Percentiles rank a stretch among this genome's conserved stretches.
Conservation (phyloP, 2,888 invertebrate genomes). For the Drosophila siamana region DNA sequence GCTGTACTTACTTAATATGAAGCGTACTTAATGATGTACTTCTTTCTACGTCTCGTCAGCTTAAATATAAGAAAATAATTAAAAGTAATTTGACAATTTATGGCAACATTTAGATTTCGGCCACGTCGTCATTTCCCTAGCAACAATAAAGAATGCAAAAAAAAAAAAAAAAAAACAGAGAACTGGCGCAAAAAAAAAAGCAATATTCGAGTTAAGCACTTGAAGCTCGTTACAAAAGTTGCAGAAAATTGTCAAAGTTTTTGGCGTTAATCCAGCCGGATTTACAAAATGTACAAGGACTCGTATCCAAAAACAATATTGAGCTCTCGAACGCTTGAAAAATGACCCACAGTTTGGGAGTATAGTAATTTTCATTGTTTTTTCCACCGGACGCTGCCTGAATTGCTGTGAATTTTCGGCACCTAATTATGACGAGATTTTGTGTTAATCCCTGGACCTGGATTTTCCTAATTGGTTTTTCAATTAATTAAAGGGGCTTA, state of each 20-base stretch:
- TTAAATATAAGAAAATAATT: constrained; percentile 26
- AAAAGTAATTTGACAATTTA: constrained; percentile 14
- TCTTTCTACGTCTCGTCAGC: constrained; percentile 9
- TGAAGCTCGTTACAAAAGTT: constrained; percentile 28
- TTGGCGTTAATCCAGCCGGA: constrained; percentile 58
- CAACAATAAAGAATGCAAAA: background rate
- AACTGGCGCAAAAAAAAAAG: background rate
- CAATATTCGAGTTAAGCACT: constrained; percentile 32
- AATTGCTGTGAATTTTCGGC: constrained; percentile 56
- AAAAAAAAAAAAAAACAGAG: background rate
- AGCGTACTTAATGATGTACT: constrained; percentile 37
- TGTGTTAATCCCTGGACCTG: constrained; percentile 63
- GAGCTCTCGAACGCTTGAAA: constrained; percentile 34
- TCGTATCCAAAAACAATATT: constrained; percentile 28
- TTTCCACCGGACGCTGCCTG: constrained; percentile 17
- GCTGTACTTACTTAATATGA: constrained; percentile 19
- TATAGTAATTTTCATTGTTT: constrained; percentile 54
- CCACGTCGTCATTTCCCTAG: background rate
- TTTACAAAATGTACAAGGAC: constrained; percentile 23
- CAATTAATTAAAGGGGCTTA: constrained; percentile 72
- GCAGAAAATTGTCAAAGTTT: constrained; percentile 61
- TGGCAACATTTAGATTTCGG: background rate
- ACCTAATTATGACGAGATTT: constrained; percentile 78
- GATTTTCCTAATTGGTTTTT: constrained; percentile 68
- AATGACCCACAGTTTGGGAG: constrained; percentile 25